These are phyloP conservation scores for Talpa occidentalis DNA, from an alignment of 2,113 vertebrate genomes.

Conservation along the genomic window DNA sequence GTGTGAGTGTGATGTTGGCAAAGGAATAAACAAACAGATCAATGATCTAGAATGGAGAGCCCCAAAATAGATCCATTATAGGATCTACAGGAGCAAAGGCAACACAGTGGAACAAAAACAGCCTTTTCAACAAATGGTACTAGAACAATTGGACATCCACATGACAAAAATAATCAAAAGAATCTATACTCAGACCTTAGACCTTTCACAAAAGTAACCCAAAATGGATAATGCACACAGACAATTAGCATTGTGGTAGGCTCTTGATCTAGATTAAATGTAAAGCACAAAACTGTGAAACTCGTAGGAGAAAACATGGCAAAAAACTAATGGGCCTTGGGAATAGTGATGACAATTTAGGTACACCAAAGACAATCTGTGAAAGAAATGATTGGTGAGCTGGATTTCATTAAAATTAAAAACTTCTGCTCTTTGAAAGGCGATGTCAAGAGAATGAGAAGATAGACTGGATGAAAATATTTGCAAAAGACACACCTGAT, in stretches of 20 bases:
- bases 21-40: not conserved
- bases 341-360: not conserved
- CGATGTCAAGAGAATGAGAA: not conserved
- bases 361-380: not conserved
- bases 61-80: not conserved
- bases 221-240: not conserved
- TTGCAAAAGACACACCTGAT: not conserved
- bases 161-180: not conserved
- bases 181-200: not conserved
- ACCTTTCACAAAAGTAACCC: not conserved
- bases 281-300: conserved; percentile 27
- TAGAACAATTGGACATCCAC: not conserved
- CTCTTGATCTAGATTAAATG: not conserved
- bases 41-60: not conserved
- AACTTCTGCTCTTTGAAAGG: not conserved
- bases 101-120: not conserved
- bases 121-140: not conserved
- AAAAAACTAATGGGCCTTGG: not conserved
- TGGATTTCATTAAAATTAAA: not conserved
- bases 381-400: not conserved
- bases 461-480: not conserved
- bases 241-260: too few relatives aligned
- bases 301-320: not conserved
- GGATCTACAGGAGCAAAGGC: not conserved
- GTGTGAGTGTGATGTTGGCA: not conserved